Percentiles rank a stretch among this genome's conserved stretches.
These are phyloP conservation scores for Falco cherrug DNA, from an alignment of 2,797 vertebrate genomes.

Conservation along the genomic window DNA sequence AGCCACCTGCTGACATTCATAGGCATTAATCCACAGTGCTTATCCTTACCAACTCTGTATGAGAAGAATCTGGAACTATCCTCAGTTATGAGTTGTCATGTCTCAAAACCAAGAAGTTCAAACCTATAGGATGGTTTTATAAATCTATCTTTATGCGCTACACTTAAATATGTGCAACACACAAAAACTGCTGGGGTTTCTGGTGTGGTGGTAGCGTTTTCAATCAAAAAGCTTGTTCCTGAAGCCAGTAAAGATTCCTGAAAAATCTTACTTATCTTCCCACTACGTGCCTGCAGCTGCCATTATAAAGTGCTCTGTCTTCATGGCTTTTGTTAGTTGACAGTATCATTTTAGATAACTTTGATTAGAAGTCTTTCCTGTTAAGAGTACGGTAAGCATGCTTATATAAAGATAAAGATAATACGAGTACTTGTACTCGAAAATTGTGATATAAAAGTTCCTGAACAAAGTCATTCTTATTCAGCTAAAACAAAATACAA, in stretches of 20 bases:
- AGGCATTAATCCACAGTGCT: background rate
- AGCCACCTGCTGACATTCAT: slow-evolving; percentile 34
- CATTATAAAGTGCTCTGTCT: background rate
- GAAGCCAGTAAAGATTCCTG: background rate
- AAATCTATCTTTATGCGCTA: background rate
- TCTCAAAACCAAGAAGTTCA: background rate
- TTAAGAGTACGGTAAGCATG: background rate
- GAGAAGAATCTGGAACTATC: background rate
- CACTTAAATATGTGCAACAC: background rate
- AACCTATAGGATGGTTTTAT: background rate
- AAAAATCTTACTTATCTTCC: background rate
- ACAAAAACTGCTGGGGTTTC: background rate
- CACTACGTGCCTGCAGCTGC: background rate
- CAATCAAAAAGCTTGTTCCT: background rate
- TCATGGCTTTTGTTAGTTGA: background rate
- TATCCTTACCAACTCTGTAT: background rate
- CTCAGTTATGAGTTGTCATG: background rate
- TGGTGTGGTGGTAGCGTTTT: accelerated
- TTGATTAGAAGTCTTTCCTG: background rate
- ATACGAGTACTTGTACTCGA: background rate
- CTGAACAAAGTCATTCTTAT: background rate
- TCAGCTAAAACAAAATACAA: background rate
- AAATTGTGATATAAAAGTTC: background rate
- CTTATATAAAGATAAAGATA: background rate
- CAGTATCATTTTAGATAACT: background rate